phyloP scores from a whole-genome alignment of 2,888 invertebrate species.

The Melanchra persicariae region DNA sequence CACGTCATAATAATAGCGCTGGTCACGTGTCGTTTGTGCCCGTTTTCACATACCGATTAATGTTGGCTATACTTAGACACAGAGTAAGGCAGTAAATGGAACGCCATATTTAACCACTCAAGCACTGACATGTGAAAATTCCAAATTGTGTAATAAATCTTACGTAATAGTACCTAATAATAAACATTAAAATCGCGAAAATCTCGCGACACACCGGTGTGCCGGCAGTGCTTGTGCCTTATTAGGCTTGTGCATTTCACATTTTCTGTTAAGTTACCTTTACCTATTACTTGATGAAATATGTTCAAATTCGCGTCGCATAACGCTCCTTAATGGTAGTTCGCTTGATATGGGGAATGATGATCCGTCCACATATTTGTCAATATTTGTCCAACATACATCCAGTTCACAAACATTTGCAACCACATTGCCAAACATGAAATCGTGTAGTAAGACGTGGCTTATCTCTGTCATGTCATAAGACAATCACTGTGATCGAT shows the following conservation, averaged over 20 bases:
- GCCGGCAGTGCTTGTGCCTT: no score
- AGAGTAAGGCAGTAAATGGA: conserved; percentile 12
- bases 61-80: conserved; percentile 18
- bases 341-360: background rate
- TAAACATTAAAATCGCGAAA: no score
- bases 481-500: conserved; percentile 59
- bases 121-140: no score
- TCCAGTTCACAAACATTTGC: background rate
- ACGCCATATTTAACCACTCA: no score
- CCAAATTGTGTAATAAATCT: no score
- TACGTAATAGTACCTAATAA: no score
- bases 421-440: conserved; percentile 21
- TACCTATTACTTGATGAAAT: no score
- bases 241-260: background rate
- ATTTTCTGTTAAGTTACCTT: background rate
- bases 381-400: background rate
- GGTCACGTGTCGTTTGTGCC: conserved; percentile 40
- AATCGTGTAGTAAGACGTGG: conserved; percentile 45
- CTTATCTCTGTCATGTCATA: conserved; percentile 50
- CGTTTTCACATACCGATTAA: conserved; percentile 18
- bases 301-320: no score
- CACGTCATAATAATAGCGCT: conserved; percentile 38
- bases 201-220: no score
- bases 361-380: background rate
- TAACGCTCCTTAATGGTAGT: no score